Conservation (phyloP, 2,888 invertebrate species). For the Melinopterus prodromus region DNA sequence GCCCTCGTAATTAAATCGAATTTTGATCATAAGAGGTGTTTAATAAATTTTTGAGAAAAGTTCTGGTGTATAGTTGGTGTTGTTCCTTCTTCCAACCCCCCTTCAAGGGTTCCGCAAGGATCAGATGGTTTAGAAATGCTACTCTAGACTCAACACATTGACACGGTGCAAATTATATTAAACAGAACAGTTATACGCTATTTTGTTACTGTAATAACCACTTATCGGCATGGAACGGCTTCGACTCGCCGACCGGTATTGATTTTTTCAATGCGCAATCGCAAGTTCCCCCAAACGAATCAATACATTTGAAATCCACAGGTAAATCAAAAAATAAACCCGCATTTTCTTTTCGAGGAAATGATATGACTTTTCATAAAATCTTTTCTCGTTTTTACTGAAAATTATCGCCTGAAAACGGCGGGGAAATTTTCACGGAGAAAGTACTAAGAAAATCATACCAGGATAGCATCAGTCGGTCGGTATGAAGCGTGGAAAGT, state of each 20-base stretch:
- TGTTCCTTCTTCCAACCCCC: too few species aligned
- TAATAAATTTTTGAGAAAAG: too few species aligned
- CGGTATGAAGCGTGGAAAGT: not conserved
- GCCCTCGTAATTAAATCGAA: too few species aligned
- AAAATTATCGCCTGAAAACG: constrained; percentile 7
- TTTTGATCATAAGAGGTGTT: too few species aligned
- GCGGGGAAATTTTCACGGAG: constrained; percentile 15
- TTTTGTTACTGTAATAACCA: too few species aligned
- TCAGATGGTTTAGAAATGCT: too few species aligned
- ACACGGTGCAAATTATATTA: too few species aligned
- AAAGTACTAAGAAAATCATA: constrained; percentile 25
- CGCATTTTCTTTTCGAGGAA: not conserved
- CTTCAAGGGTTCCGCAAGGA: too few species aligned
- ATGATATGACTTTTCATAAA: constrained; percentile 9
- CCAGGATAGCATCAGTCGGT: constrained; percentile 11
- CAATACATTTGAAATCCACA: not conserved
- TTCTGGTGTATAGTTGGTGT: too few species aligned
- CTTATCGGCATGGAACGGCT: not conserved
- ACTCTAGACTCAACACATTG: too few species aligned
- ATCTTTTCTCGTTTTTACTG: constrained; percentile 14
- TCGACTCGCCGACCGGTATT: not conserved
- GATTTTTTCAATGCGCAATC: not conserved
- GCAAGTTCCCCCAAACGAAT: not conserved
- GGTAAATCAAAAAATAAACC: not conserved
- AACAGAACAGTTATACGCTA: too few species aligned